Base-by-base conservation (phyloP, 2,113 vertebrate genomes). In the Merops nubicus region DNA sequence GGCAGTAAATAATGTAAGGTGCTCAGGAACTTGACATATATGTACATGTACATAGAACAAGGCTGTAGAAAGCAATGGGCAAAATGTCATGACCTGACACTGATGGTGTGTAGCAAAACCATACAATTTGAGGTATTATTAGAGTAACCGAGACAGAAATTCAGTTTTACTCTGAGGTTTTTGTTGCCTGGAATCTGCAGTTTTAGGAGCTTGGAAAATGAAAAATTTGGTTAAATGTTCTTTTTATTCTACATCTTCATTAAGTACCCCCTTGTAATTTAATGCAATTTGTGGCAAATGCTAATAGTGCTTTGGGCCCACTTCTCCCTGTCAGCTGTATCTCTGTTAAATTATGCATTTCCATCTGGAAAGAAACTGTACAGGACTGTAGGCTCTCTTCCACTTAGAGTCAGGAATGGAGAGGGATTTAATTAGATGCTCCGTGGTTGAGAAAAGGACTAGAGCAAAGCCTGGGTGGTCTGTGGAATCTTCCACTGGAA, bases 321-420 rank as follows among this genome's bases (percentile, higher is more conserved):
- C 95, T 98, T 96, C 92, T 97, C 97, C 88, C 95, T 96, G 94
- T 97, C 95, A 98, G 96, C 96, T 97, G 91, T 91, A 90, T 97
- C 96, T 96, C 95, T 97, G 91, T 95, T 98, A 97, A 98, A 98
- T 98, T 97, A 98, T 98, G 97, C 95, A 97, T 97, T 98, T 98
- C 97, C 96, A 98, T 97, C 95, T 97, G 97, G 94, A 97, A 95
- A 91, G 86, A 97, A 96, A 96, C 67, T 76, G 59, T 94, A 89
- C 87, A 95, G 94, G 95, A 91, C 96, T 97, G 91, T 91, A 97
- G 80, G 79, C 80, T 95, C 51, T 78, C 96, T 93, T 97, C 96
- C 82, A 96, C 89, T 97, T 77, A 94, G 89, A 97, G 74, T 90
- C 82, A 91, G 95, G 93, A 93, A 95, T 69, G 94, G 96, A 97